A percentile compares a stretch with the other conserved stretches of the same genome.
These are phyloP conservation scores for Paratilapia polleni DNA, from an alignment of 2,113 vertebrate genomes.

Conservation along the genomic window DNA sequence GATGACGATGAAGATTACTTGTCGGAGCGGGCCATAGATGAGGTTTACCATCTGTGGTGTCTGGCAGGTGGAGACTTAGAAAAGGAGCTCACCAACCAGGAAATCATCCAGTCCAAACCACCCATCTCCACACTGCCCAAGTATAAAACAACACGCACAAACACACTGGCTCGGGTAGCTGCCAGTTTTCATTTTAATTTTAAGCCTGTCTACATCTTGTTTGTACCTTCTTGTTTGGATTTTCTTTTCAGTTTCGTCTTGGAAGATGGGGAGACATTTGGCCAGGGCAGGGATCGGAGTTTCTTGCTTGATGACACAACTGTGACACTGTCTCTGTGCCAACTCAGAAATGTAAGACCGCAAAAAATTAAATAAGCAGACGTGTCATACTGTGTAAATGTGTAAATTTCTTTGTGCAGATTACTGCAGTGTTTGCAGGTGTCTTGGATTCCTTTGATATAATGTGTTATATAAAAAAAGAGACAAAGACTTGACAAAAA, in stretches of 20 bases:
- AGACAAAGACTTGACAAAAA: no score
- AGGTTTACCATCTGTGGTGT: slow-evolving; percentile 98
- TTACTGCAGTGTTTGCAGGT: background rate
- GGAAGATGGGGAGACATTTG: slow-evolving; percentile 96
- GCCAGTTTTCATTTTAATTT: background rate
- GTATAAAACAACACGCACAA: slow-evolving; percentile 70
- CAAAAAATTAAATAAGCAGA: background rate
- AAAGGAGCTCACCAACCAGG: slow-evolving; percentile 96
- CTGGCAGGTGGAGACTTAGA: slow-evolving; percentile 97
- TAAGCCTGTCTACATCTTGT: background rate
- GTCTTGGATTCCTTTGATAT: background rate
- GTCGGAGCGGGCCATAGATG: slow-evolving; percentile 91
- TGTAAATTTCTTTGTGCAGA: background rate
- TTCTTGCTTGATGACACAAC: slow-evolving; percentile 96
- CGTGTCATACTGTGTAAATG: background rate
- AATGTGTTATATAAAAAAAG: no score
- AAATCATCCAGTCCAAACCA: slow-evolving; percentile 96
- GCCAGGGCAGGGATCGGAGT: slow-evolving; percentile 92
- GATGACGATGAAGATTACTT: slow-evolving; percentile 88
- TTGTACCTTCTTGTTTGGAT: background rate
- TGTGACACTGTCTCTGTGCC: slow-evolving; percentile 91
- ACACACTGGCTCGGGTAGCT: background rate
- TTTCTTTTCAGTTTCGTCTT: slow-evolving; percentile 86
- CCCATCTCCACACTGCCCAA: slow-evolving; percentile 96
- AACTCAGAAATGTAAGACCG: slow-evolving; percentile 90